phyloP scores from a whole-genome alignment of 2,888 invertebrate species.

The Lasioglossum calceatum region DNA sequence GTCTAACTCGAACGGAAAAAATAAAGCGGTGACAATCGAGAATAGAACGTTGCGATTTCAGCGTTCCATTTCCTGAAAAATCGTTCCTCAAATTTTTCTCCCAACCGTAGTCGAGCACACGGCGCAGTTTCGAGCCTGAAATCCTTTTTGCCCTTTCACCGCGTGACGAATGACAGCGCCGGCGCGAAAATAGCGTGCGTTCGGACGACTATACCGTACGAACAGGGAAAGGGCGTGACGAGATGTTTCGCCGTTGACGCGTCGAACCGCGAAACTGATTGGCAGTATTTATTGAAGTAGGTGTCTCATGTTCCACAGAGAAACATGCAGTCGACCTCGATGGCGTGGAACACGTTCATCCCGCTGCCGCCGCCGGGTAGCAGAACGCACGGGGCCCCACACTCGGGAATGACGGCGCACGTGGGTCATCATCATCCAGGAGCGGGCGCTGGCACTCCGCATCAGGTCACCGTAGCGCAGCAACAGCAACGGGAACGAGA shows the following conservation, averaged over 20 bases:
- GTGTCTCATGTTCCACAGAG: conserved; percentile 82
- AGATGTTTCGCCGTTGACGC: neutral
- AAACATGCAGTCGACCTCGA: conserved; percentile 82
- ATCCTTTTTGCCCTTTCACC: neutral
- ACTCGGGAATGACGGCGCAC: conserved; percentile 74
- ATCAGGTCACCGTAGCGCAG: conserved; percentile 79
- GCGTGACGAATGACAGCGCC: neutral
- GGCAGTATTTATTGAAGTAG: conserved; percentile 83
- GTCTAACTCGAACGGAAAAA: neutral
- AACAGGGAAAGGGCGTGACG: conserved; percentile 41
- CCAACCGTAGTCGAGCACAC: neutral
- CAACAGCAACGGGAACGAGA: conserved; percentile 73
- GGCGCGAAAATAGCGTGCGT: conserved; percentile 7
- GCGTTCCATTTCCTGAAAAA: neutral
- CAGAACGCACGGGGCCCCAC: conserved; percentile 77
- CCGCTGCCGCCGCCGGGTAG: conserved; percentile 80
- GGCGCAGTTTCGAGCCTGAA: neutral
- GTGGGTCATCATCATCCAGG: conserved; percentile 80
- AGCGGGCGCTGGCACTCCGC: conserved; percentile 68
- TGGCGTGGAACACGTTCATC: conserved; percentile 82
- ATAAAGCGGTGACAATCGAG: neutral
- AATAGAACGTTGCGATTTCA: neutral
- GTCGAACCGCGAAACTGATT: conserved; percentile 52
- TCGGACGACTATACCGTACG: neutral
- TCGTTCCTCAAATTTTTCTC: neutral